Conservation (phyloP, 2,888 invertebrate genomes). For the Doris montereyensis region DNA sequence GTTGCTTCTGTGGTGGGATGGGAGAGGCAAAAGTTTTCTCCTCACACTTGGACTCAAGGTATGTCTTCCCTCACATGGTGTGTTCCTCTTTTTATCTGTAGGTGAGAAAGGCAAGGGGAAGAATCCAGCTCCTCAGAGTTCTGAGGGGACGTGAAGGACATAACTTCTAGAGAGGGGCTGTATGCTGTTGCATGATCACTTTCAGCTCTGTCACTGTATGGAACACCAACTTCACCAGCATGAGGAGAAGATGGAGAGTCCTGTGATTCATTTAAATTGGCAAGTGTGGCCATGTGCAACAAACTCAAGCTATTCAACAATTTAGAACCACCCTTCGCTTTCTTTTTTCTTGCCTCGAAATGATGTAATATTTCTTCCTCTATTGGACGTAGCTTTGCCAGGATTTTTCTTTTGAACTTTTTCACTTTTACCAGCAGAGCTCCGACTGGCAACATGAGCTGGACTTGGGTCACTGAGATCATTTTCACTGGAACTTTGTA, state of each 20-base stretch:
- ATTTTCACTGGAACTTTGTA: neutral
- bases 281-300: constrained; percentile 67
- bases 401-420: too few species aligned
- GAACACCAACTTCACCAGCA: neutral
- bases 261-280: constrained; percentile 55
- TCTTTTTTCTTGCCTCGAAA: constrained; percentile 29
- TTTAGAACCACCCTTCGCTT: constrained; percentile 45
- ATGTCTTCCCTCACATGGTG: neutral
- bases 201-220: constrained; percentile 29
- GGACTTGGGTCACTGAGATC: too few species aligned
- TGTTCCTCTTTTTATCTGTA: constrained; percentile 48
- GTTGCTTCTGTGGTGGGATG: neutral
- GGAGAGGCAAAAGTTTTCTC: neutral
- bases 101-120: too few species aligned
- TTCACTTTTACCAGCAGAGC: too few species aligned
- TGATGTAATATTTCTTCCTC: neutral
- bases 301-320: constrained; percentile 61
- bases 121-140: constrained; percentile 55
- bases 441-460: too few species aligned
- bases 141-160: constrained; percentile 63
- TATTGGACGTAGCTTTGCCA: neutral
- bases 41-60: too few species aligned
- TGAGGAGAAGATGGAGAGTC: neutral
- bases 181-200: neutral
- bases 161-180: constrained; percentile 53